These are phyloP conservation scores for Falco novaeseelandiae DNA, from an alignment of 2,797 vertebrate genomes.

Conservation along the genomic window DNA sequence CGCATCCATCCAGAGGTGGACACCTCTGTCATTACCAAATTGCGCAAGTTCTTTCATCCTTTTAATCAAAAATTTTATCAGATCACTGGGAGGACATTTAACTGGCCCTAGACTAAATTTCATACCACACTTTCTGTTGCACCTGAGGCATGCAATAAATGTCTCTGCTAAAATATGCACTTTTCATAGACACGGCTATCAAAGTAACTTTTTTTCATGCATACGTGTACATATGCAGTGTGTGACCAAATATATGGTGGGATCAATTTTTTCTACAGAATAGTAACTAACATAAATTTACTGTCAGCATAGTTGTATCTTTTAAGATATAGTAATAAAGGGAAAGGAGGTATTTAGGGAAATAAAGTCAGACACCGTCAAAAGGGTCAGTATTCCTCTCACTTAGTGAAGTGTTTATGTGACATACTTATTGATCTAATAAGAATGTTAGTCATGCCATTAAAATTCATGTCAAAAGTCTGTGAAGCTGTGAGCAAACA, in stretches of 20 bases:
- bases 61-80: conserved; percentile 99
- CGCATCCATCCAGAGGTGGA: conserved; percentile 94
- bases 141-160: conserved; percentile 58
- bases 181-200: conserved; percentile 79
- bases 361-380: conserved; percentile 61
- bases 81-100: conserved; percentile 96
- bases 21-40: conserved; percentile 88
- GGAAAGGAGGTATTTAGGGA: conserved; percentile 55
- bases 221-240: conserved; percentile 79
- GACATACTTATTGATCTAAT: conserved; percentile 64
- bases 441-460: conserved; percentile 61
- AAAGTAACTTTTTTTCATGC: conserved; percentile 74
- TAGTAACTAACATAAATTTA: conserved; percentile 70
- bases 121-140: conserved; percentile 77
- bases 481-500: conserved; percentile 60
- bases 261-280: conserved; percentile 75
- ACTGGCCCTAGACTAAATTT: conserved; percentile 85
- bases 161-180: conserved; percentile 83
- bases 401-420: conserved; percentile 57
- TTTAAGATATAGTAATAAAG: conserved; percentile 67
- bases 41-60: conserved; percentile 94
- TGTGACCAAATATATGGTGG: conserved; percentile 87
- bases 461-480: conserved; percentile 50
- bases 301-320: conserved; percentile 71
- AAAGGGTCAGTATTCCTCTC: conserved; percentile 76